These are phyloP conservation scores for Brachionus plicatilis DNA, from an alignment of 1,140 invertebrate genomes.

Conservation along the genomic window DNA sequence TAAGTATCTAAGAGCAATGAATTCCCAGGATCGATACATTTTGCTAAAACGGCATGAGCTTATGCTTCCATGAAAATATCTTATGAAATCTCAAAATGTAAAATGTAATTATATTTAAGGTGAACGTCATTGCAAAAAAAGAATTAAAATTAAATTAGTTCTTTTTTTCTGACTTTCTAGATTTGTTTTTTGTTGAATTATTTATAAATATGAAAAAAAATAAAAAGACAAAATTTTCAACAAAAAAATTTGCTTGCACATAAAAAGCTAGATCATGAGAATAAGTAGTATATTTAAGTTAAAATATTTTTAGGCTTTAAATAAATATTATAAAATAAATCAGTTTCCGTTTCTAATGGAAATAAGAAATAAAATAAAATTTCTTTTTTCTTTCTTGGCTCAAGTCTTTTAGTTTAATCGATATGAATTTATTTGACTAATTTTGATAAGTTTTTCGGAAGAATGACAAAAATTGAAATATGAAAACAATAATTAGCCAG, in stretches of 20 bases:
- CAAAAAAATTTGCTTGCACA: not conserved
- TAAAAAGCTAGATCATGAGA: not conserved
- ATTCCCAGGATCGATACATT: not conserved
- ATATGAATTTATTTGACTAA: slow-evolving; percentile 22
- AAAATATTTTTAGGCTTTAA: not conserved
- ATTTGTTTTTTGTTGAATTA: not conserved
- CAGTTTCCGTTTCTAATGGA: slow-evolving; percentile 24
- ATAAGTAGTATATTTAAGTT: not conserved
- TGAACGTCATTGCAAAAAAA: not conserved
- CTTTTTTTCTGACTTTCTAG: not conserved
- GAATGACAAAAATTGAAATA: not conserved
- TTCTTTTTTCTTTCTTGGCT: not conserved
- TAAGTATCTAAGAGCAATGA: not conserved
- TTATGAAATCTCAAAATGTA: not conserved
- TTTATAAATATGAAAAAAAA: not conserved
- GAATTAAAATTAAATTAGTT: not conserved
- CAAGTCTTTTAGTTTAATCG: not conserved
- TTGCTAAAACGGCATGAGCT: not conserved
- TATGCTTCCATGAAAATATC: not conserved
- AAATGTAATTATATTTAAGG: not conserved
- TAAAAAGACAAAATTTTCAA: not conserved
- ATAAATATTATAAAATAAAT: slow-evolving; percentile 4
- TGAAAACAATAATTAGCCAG: not conserved
- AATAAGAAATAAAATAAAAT: slow-evolving; percentile 11
- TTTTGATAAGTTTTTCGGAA: not conserved